Evolutionary conservation across 2,888 invertebrate species (phyloP).

Genomic region (Pogonocherus hispidulus): DNA sequence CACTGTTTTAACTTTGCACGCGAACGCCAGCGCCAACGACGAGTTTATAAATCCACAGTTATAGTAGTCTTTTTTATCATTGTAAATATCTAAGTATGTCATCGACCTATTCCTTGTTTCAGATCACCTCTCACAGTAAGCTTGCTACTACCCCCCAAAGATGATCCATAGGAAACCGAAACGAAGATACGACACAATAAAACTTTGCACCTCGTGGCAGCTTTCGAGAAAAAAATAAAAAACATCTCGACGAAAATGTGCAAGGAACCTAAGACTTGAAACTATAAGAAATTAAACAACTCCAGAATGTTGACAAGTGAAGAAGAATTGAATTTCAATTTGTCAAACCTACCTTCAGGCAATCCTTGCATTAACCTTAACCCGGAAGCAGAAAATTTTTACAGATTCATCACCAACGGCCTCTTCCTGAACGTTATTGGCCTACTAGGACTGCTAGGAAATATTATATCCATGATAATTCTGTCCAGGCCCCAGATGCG

Average conservation of each 20-base stretch:
- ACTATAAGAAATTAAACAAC: background rate
- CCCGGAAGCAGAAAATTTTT: slow-evolving; percentile 54
- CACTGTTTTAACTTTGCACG: no score
- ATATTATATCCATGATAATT: slow-evolving; percentile 91
- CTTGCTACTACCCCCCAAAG: slow-evolving; percentile 6
- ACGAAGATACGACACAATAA: background rate
- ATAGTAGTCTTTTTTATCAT: no score
- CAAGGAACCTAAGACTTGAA: background rate
- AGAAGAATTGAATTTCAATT: no score
- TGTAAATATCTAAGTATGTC: no score
- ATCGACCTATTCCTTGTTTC: slow-evolving; percentile 4
- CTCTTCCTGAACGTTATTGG: slow-evolving; percentile 86
- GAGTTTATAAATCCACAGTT: no score
- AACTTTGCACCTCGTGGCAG: slow-evolving; percentile 3
- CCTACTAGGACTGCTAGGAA: slow-evolving; percentile 88
- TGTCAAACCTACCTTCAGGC: no score
- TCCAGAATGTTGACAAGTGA: background rate
- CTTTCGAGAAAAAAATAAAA: slow-evolving; percentile 2
- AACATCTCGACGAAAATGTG: background rate
- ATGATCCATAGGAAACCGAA: slow-evolving; percentile 27
- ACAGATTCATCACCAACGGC: slow-evolving; percentile 87
- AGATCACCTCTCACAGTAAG: background rate
- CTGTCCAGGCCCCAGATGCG: slow-evolving; percentile 94
- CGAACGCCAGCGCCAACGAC: no score
- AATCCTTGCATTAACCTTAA: slow-evolving; percentile 37